Base-by-base conservation (phyloP, 2,888 invertebrate species). In the Tachina fera region DNA sequence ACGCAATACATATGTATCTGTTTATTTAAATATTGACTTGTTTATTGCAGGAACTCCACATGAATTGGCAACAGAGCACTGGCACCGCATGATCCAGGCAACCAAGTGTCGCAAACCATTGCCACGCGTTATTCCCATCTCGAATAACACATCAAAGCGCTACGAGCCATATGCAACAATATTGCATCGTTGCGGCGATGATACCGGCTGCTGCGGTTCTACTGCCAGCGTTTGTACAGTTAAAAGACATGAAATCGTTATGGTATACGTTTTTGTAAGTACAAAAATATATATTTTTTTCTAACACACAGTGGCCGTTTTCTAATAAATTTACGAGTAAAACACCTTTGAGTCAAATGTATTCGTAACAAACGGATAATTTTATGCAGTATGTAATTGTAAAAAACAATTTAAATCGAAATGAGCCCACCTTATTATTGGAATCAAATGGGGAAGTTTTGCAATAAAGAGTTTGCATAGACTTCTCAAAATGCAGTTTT, bases 81-180 rank as follows among this genome's bases (percentile, higher is more conserved):
- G 83, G 31, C 82, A 86, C 3, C 89, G 90, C 31, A 89, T 92
- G 81, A 86, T 88, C 45, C 82, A 65, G 11, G 90, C 90, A 51
- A 89, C 88, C 8, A 86, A 84, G 10, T 92, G 92, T 85, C 88
- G 87, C 45, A 88, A 88, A 79, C 91, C 91, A 10, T 82, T 89
- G 83, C 90, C 91, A 8, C 90, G 90, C 85, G 89, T 92, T 19
- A 88, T 91, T 58, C 89, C 89, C 83, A 89, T 92, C 51, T 88
- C 88, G 45, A 89, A 88, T 71, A 90, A 91, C 41, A 90, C 93
- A 6, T 95, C 96, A 60, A 96, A 95, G 86, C 94, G 94, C 10
- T 98, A 97, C 93, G 94, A 95, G 89, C 98, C 98, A 0, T 95
- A 96, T 65, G 97, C 97, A 91, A 97, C 97, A 3, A 95, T 97